Evolutionary conservation across 2,113 vertebrate genomes (phyloP).

Genomic region (Saccopteryx bilineata): DNA sequence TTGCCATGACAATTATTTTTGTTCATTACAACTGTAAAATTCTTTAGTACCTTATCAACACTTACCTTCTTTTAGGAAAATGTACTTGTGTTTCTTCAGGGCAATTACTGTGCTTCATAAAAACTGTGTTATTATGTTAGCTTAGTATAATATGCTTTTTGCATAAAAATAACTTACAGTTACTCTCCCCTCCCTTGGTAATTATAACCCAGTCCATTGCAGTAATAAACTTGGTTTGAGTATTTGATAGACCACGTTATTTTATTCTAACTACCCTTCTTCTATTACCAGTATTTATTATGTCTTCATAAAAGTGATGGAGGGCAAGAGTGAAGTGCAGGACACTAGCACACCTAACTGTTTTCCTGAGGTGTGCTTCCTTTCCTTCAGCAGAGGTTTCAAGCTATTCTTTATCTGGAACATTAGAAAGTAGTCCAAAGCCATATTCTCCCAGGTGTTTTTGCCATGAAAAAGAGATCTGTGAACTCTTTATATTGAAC

Average conservation of each 20-base stretch:
- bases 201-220: slow-evolving; percentile 79
- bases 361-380: background rate
- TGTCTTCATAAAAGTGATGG: slow-evolving; percentile 77
- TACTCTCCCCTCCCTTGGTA: slow-evolving; percentile 75
- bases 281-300: slow-evolving; percentile 79
- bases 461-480: background rate
- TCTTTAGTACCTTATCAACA: slow-evolving; percentile 75
- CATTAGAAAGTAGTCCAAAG: slow-evolving; percentile 6
- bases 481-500: background rate
- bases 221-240: slow-evolving; percentile 80
- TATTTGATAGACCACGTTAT: slow-evolving; percentile 80
- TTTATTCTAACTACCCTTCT: slow-evolving; percentile 80
- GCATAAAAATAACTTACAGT: slow-evolving; percentile 81
- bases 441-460: background rate
- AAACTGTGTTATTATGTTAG: slow-evolving; percentile 75
- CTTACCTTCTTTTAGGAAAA: slow-evolving; percentile 75
- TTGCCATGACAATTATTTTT: slow-evolving; percentile 75
- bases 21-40: slow-evolving; percentile 76
- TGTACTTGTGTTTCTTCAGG: slow-evolving; percentile 72
- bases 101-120: slow-evolving; percentile 80
- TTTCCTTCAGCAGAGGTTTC: background rate
- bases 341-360: slow-evolving; percentile 22
- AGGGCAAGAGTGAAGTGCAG: slow-evolving; percentile 47
- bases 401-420: slow-evolving; percentile 51
- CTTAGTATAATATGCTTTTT: slow-evolving; percentile 79